Percentiles rank a stretch among this genome's conserved stretches.
These are phyloP conservation scores for Cephus nigrinus DNA, from an alignment of 2,888 invertebrate genomes.

Conservation along the genomic window DNA sequence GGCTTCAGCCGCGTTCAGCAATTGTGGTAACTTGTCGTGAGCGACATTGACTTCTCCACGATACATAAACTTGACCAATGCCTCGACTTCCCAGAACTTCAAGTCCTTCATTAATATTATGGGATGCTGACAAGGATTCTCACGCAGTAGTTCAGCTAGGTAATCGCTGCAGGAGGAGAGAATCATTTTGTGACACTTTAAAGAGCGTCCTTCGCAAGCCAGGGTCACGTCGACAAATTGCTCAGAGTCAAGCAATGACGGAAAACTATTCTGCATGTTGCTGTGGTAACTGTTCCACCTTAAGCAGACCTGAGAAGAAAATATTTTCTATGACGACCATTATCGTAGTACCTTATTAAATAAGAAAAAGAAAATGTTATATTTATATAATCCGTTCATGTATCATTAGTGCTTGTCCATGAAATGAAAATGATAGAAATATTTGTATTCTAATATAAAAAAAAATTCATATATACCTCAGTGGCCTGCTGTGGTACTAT, in stretches of 20 bases:
- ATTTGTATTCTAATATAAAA: background rate
- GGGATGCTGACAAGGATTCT: constrained; percentile 88
- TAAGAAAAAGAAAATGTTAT: background rate
- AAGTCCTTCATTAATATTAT: constrained; percentile 87
- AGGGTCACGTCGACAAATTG: constrained; percentile 90
- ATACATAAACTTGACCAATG: constrained; percentile 90
- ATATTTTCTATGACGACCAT: background rate
- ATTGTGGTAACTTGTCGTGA: constrained; percentile 83
- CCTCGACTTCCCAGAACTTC: constrained; percentile 86
- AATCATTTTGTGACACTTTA: constrained; percentile 89
- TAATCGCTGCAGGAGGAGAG: constrained; percentile 88
- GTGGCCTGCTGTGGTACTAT: constrained; percentile 55
- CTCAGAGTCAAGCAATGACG: constrained; percentile 79
- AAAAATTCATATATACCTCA: constrained; percentile 40
- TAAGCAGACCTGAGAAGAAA: constrained; percentile 73
- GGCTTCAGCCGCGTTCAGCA: constrained; percentile 86
- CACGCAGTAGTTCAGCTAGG: constrained; percentile 81
- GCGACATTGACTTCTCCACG: constrained; percentile 90
- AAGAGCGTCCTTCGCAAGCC: constrained; percentile 86
- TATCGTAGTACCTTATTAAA: background rate
- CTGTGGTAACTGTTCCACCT: constrained; percentile 87
- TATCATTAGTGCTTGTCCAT: background rate
- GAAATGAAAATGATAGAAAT: background rate
- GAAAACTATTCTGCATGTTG: constrained; percentile 82
- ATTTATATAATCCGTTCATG: background rate